phyloP scores from a whole-genome alignment of 2,113 vertebrate genomes.

The Columba livia region DNA sequence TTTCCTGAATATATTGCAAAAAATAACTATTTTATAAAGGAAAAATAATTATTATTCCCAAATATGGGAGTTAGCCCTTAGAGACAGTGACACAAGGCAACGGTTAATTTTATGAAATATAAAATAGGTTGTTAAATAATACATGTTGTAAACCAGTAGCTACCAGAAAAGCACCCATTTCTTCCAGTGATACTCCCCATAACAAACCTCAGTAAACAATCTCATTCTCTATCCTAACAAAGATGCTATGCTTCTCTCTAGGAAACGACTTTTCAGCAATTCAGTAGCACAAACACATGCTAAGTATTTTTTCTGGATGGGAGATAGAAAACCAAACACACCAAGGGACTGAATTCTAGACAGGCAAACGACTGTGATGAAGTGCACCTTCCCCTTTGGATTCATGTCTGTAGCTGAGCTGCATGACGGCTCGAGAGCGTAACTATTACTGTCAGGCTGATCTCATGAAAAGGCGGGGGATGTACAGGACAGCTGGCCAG shows the following conservation, averaged over 20 bases:
- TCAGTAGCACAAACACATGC: background rate
- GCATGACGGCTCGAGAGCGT: background rate
- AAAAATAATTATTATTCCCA: background rate
- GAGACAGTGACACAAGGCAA: background rate
- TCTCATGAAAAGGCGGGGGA: background rate
- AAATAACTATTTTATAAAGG: background rate
- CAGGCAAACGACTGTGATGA: background rate
- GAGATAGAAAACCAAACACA: background rate
- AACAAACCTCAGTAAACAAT: background rate
- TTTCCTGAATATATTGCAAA: background rate
- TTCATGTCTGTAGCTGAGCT: background rate
- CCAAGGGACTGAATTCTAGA: background rate
- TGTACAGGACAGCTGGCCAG: slow-evolving; percentile 5
- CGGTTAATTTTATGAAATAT: background rate
- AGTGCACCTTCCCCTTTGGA: background rate
- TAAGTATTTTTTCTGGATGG: background rate
- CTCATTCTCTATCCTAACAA: background rate
- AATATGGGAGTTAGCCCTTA: background rate
- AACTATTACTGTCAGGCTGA: background rate
- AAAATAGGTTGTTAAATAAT: background rate
- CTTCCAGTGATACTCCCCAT: background rate
- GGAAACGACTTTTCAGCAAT: background rate
- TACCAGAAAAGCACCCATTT: background rate
- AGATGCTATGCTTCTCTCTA: background rate
- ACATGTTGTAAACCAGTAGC: background rate